Evolutionary conservation across 1,140 invertebrate genomes (phyloP).

Genomic region (Coboldia fuscipes): DNA sequence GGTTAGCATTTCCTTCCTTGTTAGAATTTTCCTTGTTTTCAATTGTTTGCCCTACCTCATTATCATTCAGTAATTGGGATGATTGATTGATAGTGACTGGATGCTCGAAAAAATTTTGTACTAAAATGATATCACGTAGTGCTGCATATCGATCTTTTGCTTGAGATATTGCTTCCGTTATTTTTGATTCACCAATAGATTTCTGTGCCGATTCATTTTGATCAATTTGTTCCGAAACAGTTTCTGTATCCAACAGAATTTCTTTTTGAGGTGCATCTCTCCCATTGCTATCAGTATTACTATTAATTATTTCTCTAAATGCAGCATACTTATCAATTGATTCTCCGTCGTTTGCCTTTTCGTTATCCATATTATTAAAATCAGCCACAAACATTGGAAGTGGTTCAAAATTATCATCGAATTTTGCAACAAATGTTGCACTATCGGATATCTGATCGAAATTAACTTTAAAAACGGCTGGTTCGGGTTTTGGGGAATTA

Average conservation of each 20-base stretch:
- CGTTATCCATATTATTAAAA: slow-evolving; percentile 13
- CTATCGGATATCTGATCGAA: slow-evolving; percentile 24
- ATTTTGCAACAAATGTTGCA: slow-evolving; percentile 24
- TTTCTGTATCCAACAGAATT: slow-evolving; percentile 13
- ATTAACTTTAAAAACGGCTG: slow-evolving; percentile 28
- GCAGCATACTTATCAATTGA: slow-evolving; percentile 59
- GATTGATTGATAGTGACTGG: slow-evolving; percentile 21
- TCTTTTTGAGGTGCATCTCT: slow-evolving; percentile 21
- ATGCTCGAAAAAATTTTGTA: slow-evolving; percentile 30
- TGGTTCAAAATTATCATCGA: slow-evolving; percentile 32
- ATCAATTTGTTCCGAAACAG: slow-evolving; percentile 10
- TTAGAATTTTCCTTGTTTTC: slow-evolving; percentile 26
- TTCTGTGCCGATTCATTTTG: slow-evolving; percentile 4
- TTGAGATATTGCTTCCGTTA: slow-evolving; percentile 21
- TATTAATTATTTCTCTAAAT: slow-evolving; percentile 57
- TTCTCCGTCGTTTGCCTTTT: slow-evolving; percentile 15
- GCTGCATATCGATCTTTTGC: slow-evolving; percentile 45
- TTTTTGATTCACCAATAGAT: slow-evolving; percentile 21
- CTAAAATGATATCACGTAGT: slow-evolving; percentile 40
- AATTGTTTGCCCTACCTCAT: slow-evolving; percentile 25
- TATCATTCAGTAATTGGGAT: slow-evolving; percentile 22
- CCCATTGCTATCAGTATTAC: slow-evolving; percentile 36
- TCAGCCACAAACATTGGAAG: slow-evolving; percentile 40
- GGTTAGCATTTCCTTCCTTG: slow-evolving; percentile 25
- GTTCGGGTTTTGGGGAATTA: neutral